Base-by-base conservation (phyloP, 2,797 vertebrate genomes). In the Poecilia picta region DNA sequence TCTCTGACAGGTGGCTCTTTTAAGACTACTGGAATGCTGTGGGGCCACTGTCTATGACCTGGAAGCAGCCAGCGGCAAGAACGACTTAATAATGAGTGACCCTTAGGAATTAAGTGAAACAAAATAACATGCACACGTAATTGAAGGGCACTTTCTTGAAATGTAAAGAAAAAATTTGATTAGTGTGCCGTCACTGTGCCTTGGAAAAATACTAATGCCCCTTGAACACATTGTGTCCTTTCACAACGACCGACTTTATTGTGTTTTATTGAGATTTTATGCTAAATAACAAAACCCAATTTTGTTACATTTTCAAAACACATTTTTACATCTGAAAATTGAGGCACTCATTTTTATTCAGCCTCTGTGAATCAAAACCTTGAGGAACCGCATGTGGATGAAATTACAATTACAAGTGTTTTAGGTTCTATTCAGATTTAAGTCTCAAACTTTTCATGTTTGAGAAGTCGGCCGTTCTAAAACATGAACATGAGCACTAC, bases 1-100 rank as follows among this genome's bases (percentile, higher is more conserved):
- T 47, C 74, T 62, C 74, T 80, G 73, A 73, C n/a, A 43, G 39
- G 76, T 76, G 20, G 75, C 72, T 89, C 78, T 81, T 86, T 16
- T n/a, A 83, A 86, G 76, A 76, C 78, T 28, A 51, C 70, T 41
- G 53, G 41, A 62, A 20, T 43, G 11, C 15, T 51, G 16, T 71
- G 8, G 16, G 23, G 2, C 39, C 55, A 11, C 23, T 66, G 51
- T 47, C 72, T 43, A 25, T 0, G 0, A 75, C 31, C 18, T 66
- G 47, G 18, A 43, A n/a, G 18, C 25, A 78, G 43, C 66, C 31
- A 53, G 31, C 28, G 20, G 46, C 31, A 28, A 80, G 75, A 47
- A 74, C 0, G 7, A 15, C 15, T 78, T 49, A 73, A 77, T 15
- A 5, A 41, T 28, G 7, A 4, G 43, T n/a, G 43, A 74, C n/a